Evolutionary conservation across 2,113 vertebrate species (phyloP).

Genomic region (Rhombomys opimus): DNA sequence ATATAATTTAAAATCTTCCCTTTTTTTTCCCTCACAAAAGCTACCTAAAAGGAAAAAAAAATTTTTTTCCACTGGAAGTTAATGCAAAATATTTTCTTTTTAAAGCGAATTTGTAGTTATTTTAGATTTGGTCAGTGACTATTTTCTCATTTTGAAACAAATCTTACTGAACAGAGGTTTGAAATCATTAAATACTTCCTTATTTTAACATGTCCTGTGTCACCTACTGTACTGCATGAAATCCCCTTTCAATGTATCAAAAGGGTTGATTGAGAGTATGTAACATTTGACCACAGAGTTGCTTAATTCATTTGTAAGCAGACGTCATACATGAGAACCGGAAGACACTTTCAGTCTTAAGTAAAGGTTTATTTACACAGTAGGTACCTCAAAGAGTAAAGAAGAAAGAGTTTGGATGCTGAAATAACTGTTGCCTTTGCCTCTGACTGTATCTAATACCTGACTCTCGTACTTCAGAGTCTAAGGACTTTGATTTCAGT

Average conservation of each 20-base stretch:
- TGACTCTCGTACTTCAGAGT: neutral
- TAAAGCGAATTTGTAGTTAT: slow-evolving; percentile 2
- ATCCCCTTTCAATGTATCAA: slow-evolving; percentile 10
- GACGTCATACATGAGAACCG: neutral
- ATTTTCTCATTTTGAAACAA: slow-evolving; percentile 30
- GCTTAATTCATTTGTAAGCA: neutral
- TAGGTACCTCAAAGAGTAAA: neutral
- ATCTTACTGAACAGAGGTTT: neutral
- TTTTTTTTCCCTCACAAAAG: neutral
- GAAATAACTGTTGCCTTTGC: neutral
- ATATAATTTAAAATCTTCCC: neutral
- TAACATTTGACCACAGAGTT: neutral
- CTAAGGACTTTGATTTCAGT: neutral
- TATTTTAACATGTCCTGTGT: neutral
- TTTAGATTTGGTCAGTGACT: slow-evolving; percentile 6
- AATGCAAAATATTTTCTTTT: neutral
- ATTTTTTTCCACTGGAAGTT: neutral
- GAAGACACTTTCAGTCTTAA: neutral
- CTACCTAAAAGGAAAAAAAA: slow-evolving; percentile 3
- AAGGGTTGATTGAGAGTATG: neutral
- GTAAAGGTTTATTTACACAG: neutral
- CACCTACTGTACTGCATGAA: neutral
- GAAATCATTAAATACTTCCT: slow-evolving; percentile 9
- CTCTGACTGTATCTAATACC: neutral
- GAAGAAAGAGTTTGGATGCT: neutral